These are phyloP conservation scores for Pogona vitticeps DNA, from an alignment of 2,113 vertebrate genomes.

Conservation along the genomic window DNA sequence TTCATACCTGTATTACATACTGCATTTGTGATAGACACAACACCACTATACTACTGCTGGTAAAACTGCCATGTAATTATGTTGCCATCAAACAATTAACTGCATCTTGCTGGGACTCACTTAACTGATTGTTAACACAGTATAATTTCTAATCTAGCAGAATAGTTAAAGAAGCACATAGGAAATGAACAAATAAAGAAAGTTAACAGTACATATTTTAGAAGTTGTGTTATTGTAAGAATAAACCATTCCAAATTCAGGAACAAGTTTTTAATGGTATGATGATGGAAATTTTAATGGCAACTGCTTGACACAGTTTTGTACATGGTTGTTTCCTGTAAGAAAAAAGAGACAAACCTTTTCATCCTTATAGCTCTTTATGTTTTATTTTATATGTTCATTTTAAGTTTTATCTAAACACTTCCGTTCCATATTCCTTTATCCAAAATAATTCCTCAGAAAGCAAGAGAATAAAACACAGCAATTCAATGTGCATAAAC, in stretches of 20 bases:
- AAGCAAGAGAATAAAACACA: background rate
- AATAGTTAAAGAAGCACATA: background rate
- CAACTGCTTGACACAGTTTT: constrained; percentile 75
- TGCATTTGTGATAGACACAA: background rate
- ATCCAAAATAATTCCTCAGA: background rate
- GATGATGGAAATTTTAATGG: constrained; percentile 72
- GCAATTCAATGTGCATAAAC: background rate
- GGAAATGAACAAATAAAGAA: background rate
- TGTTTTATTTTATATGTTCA: no score
- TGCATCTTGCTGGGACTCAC: background rate
- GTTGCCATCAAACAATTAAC: background rate
- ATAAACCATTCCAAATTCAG: constrained; percentile 53
- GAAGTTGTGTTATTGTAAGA: constrained; percentile 40
- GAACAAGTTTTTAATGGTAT: constrained; percentile 68
- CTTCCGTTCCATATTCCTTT: background rate
- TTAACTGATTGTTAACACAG: background rate
- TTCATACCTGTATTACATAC: background rate
- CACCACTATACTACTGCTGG: background rate
- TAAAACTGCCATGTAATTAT: background rate
- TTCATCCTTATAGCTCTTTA: constrained; percentile 54
- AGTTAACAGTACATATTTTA: no score
- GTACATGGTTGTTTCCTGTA: constrained; percentile 60
- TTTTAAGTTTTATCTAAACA: background rate
- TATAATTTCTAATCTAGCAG: background rate
- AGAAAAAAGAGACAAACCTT: constrained; percentile 49